Percentiles rank a stretch among this genome's conserved stretches.
Evolutionary conservation across 35 echinoderm and acorn worm genomes (phyloP).

Genomic region (Ptychodera flava): DNA sequence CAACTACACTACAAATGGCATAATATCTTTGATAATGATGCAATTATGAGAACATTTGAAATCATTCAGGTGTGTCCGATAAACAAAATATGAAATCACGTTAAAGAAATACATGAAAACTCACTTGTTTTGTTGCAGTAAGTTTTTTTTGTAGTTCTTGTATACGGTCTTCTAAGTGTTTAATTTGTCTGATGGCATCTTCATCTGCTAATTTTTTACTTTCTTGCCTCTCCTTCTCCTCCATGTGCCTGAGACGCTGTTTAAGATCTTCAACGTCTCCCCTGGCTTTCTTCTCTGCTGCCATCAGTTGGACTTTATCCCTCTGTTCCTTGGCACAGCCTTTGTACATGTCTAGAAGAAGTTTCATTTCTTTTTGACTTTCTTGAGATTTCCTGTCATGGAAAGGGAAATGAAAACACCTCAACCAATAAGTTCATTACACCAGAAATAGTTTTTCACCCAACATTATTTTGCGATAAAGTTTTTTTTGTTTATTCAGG

Average conservation of each 20-base stretch:
- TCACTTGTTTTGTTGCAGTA: constrained; percentile 88
- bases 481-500: no score
- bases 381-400: constrained; percentile 81
- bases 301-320: constrained; percentile 91
- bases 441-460: no score
- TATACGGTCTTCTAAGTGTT: constrained; percentile 67
- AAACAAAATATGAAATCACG: no score
- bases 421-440: no score
- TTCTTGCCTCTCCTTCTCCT: constrained; percentile 78
- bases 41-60: no score
- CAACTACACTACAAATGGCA: no score
- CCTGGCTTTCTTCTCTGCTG: constrained; percentile 65
- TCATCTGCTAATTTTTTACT: constrained; percentile 73
- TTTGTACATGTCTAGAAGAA: constrained; percentile 94
- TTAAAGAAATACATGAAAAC: background rate
- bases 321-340: constrained; percentile 83
- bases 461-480: no score
- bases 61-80: no score
- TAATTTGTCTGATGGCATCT: constrained; percentile 79
- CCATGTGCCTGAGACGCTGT: constrained; percentile 64
- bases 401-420: constrained; percentile 15
- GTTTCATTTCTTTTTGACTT: constrained; percentile 92
- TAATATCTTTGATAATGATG: no score
- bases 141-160: constrained; percentile 98
- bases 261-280: constrained; percentile 77